Evolutionary conservation across 2,113 vertebrate species (phyloP), one percentile per base, ranked within the genome.

Genomic region (Ceyx margarethae): DNA sequence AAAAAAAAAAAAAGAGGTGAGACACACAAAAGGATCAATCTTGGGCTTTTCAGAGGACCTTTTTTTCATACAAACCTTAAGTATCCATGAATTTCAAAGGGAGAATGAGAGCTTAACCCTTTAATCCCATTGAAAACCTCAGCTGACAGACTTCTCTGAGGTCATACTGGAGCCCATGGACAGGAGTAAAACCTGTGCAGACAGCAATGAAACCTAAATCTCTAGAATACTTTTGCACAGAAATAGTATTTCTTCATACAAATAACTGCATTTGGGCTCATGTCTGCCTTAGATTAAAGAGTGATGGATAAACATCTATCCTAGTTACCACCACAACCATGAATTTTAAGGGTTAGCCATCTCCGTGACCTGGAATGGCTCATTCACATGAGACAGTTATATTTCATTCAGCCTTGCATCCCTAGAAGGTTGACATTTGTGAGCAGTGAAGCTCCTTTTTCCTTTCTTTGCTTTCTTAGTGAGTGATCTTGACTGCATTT

Each of bases 321-420:
- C 87, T 85, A 74, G 76, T 94, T 95, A 91, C 81, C 53, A 91
- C 62, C 54, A 89, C 71, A 81, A 62, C 78, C 58, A 92, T 95
- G 91, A 87, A 84, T 90, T 84, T 87, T 91, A 95, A 91, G 72
- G 85, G 72, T 94, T 90, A 50, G 69, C 81, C 89, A 91, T 85
- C 80, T 80, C 73, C 25, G 15, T 76, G 72, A 92, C 90, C 82
- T 62, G 50, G 75, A 86, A 91, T 81, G 84, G 40, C 28, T 78
- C 56, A 71, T 81, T 77, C 72, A 66, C 31, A 0, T 66, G 23
- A 91, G 81, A 56, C 20, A 74, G 66, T 75, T 81, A 65, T 81
- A 81, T 93, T 88, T 89, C 90, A 87, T 82, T 83, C 72, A 48
- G 78, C 53, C 15, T 82, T 56, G 69, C 45, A 84, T 69, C 83